These are phyloP conservation scores for Drosophila prostipennis DNA, from an alignment of 2,888 invertebrate species.

Conservation along the genomic window DNA sequence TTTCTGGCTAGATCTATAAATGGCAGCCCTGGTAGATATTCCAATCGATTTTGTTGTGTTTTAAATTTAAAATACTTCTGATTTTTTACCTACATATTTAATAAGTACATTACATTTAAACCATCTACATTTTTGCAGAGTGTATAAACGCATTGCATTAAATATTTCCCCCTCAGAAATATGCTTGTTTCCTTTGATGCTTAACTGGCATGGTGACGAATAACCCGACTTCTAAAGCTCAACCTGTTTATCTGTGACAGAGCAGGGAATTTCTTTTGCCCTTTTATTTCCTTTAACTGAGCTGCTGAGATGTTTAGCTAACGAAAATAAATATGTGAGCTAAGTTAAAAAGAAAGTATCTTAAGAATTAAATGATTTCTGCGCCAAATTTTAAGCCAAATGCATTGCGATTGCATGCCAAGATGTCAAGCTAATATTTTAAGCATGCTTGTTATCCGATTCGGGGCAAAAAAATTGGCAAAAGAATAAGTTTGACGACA, in stretches of 20 bases:
- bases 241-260: neutral
- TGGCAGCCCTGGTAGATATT: too few species aligned
- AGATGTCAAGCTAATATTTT: slow-evolving; percentile 70
- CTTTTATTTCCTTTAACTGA: neutral
- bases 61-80: too few species aligned
- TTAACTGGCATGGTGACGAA: slow-evolving; percentile 5
- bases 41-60: too few species aligned
- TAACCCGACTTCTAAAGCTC: neutral
- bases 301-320: slow-evolving; percentile 3
- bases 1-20: too few species aligned
- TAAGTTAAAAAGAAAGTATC: neutral
- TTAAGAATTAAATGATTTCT: neutral
- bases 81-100: too few species aligned
- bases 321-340: slow-evolving; percentile 4
- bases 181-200: slow-evolving; percentile 2
- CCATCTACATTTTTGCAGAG: neutral
- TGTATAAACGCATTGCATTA: neutral
- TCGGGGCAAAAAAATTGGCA: slow-evolving; percentile 53
- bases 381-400: neutral
- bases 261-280: neutral
- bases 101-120: too few species aligned
- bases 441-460: slow-evolving; percentile 69
- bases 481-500: slow-evolving; percentile 11
- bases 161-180: neutral
- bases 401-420: slow-evolving; percentile 10